Base-by-base conservation (phyloP, 1,140 invertebrate genomes). In the Hyphantria cunea region DNA sequence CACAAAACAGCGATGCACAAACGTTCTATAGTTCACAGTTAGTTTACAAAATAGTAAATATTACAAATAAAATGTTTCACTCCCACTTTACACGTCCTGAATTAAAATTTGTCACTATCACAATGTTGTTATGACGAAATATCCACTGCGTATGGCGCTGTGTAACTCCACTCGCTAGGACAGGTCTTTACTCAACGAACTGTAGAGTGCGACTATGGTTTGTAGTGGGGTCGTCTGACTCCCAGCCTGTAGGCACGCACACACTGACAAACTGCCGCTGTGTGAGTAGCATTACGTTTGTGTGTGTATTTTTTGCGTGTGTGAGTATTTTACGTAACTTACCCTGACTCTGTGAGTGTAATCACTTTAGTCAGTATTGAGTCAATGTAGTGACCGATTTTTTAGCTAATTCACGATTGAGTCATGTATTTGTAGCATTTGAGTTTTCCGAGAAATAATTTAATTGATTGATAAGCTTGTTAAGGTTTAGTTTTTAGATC, bases 51-150 rank as follows among this genome's bases (percentile, higher is more conserved):
- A 78, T 50, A 71, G 74, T 75, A 78, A 78, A 77, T 77, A 75
- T 75, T 75, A 48, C 47, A 12, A 59, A 52, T 61, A 65, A 45
- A 69, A 65, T 66, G 58, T 72, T 74, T 66, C 86, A 90, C 85
- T 77, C 77, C 84, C 86, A 89, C 86, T 85, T 77, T 73, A 72
- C 86, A 89, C 86, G 86, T 89, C 74, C 84, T 67, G 61, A 80
- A 82, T 73, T 25, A 25, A 50, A 78, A 77, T 76, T 79, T 80
- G 69, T 83, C 86, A 88, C 84, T 87, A 85, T 87, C 86, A 90
- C 88, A 90, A 88, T 87, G 72, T 81, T 84, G 77, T 82, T 86
- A 88, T 89, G 84, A 87, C 83, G 87, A 88, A 88, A 90, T 85
- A 78, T 82, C 76, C 80, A 86, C 77, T 80, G 76, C 78, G 78